Evolutionary conservation across 2,888 invertebrate species (phyloP), one percentile per base, ranked within the genome.

Genomic region (Tinea pellionella): DNA sequence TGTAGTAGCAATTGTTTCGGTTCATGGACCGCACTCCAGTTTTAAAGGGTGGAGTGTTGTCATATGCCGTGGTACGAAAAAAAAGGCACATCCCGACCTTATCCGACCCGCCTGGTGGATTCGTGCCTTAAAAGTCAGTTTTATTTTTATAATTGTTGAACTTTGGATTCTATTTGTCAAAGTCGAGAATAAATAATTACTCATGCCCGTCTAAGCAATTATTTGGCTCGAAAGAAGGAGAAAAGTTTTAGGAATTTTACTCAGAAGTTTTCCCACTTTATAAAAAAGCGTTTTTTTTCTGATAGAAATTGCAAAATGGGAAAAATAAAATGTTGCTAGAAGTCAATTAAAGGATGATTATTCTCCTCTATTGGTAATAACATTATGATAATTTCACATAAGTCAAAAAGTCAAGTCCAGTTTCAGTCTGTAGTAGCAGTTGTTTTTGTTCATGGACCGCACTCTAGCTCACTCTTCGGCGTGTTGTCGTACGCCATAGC

Each of bases 131-230:
- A 57, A 57, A 57, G 30, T 57, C 15, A 15, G 32, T 4, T 57
- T 57, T 57, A 2, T 57, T 57, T 57, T 57, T 57, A 57, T 57
- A 57, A 32, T 57, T 57, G 57, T 57, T 32, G 8, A 57, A 57
- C 19, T 57, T 57, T n/a, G 1, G 19, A 24, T 9, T 57, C 57
- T 57, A 57, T 57, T 57, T 29, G 32, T 57, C 57, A 57, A 57
- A 3, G 57, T 57, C 57, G n/a, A 30, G 19, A 13, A 57, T 30
- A 57, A 55, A 57, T 57, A 57, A 57, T 57, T 57, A 15, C 32
- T 57, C 11, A 57, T 32, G 32, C 32, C 11, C 32, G 15, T 32
- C 32, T 30, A 32, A 32, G 32, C 57, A 57, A 57, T 57, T 57
- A 57, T 57, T 57, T 57, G 30, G 13, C 15, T 57, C 2, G 7